Percentiles rank a stretch among this genome's conserved stretches.
Evolutionary conservation across 2,888 invertebrate genomes (phyloP).

Genomic region (Frankliniella intonsa): DNA sequence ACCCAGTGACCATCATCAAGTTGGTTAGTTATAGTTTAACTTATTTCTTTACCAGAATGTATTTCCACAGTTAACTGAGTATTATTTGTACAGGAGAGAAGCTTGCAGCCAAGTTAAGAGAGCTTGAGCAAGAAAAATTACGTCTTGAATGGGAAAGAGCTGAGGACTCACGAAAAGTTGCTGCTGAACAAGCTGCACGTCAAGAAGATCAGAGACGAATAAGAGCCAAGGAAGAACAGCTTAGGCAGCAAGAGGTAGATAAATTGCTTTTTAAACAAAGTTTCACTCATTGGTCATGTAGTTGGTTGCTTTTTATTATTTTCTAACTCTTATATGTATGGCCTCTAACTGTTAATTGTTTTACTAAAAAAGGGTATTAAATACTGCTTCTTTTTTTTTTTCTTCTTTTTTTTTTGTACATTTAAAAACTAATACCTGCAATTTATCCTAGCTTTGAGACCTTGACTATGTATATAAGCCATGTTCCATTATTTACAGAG

Average conservation of each 20-base stretch:
- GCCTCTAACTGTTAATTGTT: background rate
- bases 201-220: conserved; percentile 53
- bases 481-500: conserved; percentile 22
- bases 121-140: conserved; percentile 50
- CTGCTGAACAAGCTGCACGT: conserved; percentile 41
- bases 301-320: background rate
- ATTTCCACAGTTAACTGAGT: no score
- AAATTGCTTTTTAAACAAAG: background rate
- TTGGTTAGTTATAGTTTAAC: conserved; percentile 37
- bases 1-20: conserved; percentile 37
- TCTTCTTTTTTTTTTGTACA: background rate
- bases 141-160: conserved; percentile 49
- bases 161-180: conserved; percentile 38
- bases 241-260: conserved; percentile 61
- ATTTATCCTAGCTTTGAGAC: background rate
- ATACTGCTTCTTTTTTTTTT: background rate
- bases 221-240: conserved; percentile 59
- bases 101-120: conserved; percentile 54
- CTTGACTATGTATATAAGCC: background rate
- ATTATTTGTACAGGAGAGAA: conserved; percentile 46
- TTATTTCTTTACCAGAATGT: background rate
- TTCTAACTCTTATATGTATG: conserved; percentile 16
- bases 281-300: background rate
- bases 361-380: background rate
- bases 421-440: no score